Conservation (phyloP, 2,113 vertebrate genomes). For the Phaethornis superciliosus region DNA sequence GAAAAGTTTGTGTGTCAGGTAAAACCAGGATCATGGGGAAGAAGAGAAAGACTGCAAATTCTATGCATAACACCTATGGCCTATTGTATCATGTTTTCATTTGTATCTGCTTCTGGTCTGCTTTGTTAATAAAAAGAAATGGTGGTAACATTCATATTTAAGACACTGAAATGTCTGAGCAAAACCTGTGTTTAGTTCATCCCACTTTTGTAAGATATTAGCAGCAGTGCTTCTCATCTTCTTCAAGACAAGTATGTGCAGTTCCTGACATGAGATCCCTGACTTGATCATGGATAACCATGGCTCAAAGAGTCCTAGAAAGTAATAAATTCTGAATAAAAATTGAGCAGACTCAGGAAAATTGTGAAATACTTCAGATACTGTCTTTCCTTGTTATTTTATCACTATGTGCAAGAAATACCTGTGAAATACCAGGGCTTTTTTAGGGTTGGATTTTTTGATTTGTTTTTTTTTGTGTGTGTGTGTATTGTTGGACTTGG, state of each 20-base stretch:
- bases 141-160: not conserved
- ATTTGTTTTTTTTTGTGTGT: no score
- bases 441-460: no score
- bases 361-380: no score
- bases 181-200: not conserved
- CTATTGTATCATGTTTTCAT: not conserved
- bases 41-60: not conserved
- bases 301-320: no score
- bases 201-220: not conserved
- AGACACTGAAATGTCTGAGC: not conserved
- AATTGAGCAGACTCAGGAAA: no score
- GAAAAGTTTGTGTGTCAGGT: not conserved
- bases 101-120: not conserved
- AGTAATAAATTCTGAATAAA: no score
- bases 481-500: no score
- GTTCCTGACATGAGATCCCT: no score
- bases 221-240: not conserved
- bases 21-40: not conserved
- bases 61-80: not conserved
- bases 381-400: no score
- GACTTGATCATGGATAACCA: no score
- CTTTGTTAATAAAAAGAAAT: not conserved
- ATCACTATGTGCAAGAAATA: no score
- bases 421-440: no score
- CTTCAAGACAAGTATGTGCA: not conserved